A percentile compares a stretch with the other conserved stretches of the same genome.
Evolutionary conservation across 2,888 invertebrate species (phyloP).

Genomic region (Eupithecia centaureata): DNA sequence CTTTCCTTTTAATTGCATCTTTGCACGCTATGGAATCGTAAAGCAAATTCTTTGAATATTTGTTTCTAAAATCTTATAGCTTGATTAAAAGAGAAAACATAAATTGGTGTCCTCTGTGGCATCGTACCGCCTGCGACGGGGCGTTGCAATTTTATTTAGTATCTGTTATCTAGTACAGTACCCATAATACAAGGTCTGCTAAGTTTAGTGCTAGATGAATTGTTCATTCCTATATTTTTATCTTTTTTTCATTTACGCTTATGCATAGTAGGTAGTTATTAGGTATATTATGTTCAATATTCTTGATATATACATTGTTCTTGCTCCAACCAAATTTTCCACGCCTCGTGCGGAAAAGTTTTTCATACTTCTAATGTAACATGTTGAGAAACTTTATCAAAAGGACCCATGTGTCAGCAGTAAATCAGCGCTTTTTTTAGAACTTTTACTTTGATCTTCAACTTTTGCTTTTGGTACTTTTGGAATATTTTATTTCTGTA

Average conservation of each 20-base stretch:
- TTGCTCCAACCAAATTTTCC: background rate
- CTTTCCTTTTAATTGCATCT: conserved; percentile 24
- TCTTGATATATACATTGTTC: background rate
- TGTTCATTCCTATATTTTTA: background rate
- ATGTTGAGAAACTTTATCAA: conserved; percentile 13
- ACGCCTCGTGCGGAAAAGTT: conserved; percentile 2
- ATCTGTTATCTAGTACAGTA: background rate
- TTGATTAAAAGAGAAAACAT: background rate
- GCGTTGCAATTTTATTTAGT: background rate
- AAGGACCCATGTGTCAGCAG: background rate
- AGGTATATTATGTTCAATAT: background rate
- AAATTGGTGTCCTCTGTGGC: background rate
- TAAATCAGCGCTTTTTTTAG: background rate
- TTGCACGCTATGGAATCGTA: conserved; percentile 16
- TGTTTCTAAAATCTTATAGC: background rate
- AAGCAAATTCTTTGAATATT: background rate
- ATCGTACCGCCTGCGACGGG: background rate
- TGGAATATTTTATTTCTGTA: background rate
- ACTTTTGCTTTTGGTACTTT: background rate
- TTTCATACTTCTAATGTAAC: conserved; percentile 3
- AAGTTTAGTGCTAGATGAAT: background rate
- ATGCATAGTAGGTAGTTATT: background rate
- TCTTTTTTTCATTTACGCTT: background rate
- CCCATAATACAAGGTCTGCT: background rate
- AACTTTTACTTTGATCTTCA: background rate